Evolutionary conservation across 2,888 invertebrate species (phyloP), one percentile per base, ranked within the genome.

Genomic region (Cantharis lateralis): DNA sequence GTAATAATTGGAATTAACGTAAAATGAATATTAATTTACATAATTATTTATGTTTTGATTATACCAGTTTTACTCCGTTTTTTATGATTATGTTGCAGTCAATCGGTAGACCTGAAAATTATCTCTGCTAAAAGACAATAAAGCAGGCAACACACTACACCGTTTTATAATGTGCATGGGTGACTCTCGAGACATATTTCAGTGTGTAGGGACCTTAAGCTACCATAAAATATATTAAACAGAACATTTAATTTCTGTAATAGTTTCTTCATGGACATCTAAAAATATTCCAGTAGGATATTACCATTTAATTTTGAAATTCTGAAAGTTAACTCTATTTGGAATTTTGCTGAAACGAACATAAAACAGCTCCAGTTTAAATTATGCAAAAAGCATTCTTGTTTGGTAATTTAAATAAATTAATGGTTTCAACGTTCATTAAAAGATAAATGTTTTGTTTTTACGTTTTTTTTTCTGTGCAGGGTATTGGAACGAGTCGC

Each of bases 401-500:
- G 48, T n/a, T 7, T 0, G n/a, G 48, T 48, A n/a, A n/a, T 48
- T 48, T 32, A 32, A 32, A 32, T 32, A 32, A 48, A 24, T 24
- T 24, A 24, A 48, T 48, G 48, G 9, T n/a, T n/a, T n/a, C 2
- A n/a, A 1, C n/a, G n/a, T 48, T 48, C n/a, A 48, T 48, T 48
- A 48, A n/a, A 7, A 48, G n/a, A 48, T 48, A 48, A 48, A n/a
- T n/a, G 48, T 48, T n/a, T 48, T 48, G n/a, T n/a, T 48, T 48
- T 48, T 48, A 48, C n/a, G 7, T n/a, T 66, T 20, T 66, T 13
- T 66, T 18, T 66, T 66, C 85, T 26, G 81, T 81, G 32, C 82
- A 87, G 87, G 85, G 74, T 79, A 88, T 62, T 81, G 85, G 48
- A 89, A 88, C 77, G 85, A 87, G 62, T 87, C 89, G 16, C 82